A percentile compares a stretch with the other conserved stretches of the same genome.
Conservation (phyloP, 2,888 invertebrate species). For the Cantharis flavilabris region DNA sequence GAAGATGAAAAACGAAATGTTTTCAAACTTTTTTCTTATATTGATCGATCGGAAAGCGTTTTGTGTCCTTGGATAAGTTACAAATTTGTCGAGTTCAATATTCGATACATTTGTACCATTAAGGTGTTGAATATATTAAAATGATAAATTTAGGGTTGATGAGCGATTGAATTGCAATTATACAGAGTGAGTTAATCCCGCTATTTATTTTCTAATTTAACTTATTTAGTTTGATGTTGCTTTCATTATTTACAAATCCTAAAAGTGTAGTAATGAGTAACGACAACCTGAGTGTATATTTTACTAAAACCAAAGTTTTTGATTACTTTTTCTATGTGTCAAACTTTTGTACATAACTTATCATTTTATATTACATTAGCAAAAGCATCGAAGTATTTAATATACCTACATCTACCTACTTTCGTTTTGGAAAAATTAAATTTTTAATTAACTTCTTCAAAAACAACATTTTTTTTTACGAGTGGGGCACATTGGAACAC, state of each 20-base stretch:
- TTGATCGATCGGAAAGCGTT: not conserved
- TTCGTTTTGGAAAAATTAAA: not conserved
- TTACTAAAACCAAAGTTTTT: conserved; percentile 4
- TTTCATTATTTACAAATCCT: not conserved
- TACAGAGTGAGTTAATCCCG: not conserved
- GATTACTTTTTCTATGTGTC: not conserved
- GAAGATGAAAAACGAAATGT: not conserved
- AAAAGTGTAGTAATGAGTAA: not conserved
- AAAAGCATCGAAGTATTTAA: not conserved
- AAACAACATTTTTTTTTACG: too few species aligned
- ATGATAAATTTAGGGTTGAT: not conserved
- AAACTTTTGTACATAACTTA: not conserved
- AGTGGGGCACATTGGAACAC: too few species aligned
- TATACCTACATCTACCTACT: not conserved
- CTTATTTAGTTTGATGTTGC: not conserved
- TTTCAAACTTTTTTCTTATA: not conserved
- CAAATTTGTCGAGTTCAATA: not conserved
- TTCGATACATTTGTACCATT: not conserved
- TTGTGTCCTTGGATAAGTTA: conserved; percentile 1
- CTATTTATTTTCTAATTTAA: conserved; percentile 5
- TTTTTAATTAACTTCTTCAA: not conserved
- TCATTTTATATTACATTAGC: not conserved
- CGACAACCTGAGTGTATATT: not conserved
- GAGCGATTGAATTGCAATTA: not conserved
- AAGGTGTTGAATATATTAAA: not conserved